Evolutionary conservation across 2,888 invertebrate genomes (phyloP), one percentile per base, ranked within the genome.

Genomic region (Ormia ochracea): DNA sequence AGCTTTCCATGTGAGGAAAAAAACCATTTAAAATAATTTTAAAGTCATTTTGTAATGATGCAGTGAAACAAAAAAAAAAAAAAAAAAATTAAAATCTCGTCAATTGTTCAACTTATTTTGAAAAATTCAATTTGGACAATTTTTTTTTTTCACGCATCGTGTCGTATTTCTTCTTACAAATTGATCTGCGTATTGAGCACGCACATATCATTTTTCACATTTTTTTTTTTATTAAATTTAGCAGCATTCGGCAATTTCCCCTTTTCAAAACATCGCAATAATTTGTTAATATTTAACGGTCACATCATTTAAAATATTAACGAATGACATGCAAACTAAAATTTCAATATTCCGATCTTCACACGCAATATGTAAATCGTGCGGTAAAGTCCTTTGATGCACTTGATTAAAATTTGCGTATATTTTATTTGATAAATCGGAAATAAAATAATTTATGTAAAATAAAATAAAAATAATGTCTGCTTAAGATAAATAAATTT

Each of bases 261-360:
- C 6, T n/a, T 48, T 45, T 45, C 21, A 19, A 45, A 19, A 52
- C 52, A 54, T 36, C 12, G 36, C 12, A 33, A 33, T 36, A 36
- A 36, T 19, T 33, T 5, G 33, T 33, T 54, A 6, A n/a, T 33
- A 33, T n/a, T 36, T 33, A 54, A 33, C 12, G 33, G 33, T 54
- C 54, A 33, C 19, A 56, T 12, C n/a, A 36, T 36, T 56, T 19
- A 19, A 56, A 36, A 56, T 56, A 36, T 56, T 56, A 56, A 36
- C 21, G 36, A 56, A 21, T 36, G 21, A 21, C 54, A 56, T 21
- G 54, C 54, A 56, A 56, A 21, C n/a, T 36, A 36, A 36, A 36
- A 12, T 7, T 36, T 36, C 21, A 21, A 36, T 56, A 36, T 28
- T 6, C 2, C 33, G 7, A 36, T 21, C 19, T 36, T 36, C 54